Evolutionary conservation across 2,113 vertebrate genomes (phyloP), one percentile per base, ranked within the genome.

Genomic region (Scartelaos histophorus): DNA sequence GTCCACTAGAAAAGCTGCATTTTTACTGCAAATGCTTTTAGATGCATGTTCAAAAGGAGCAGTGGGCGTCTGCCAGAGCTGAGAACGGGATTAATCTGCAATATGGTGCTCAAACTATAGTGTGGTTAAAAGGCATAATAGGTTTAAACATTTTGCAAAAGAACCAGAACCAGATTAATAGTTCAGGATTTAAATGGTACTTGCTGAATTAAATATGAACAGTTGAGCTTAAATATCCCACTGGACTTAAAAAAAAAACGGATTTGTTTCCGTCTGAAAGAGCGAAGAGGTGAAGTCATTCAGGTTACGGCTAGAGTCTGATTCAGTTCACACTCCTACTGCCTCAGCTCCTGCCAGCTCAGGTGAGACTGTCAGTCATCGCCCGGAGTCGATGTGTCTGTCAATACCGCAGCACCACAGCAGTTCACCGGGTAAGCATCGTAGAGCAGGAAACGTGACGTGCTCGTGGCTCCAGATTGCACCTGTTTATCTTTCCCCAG

Each of bases 401-500:
- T 69, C 22, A 12, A 45, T 65, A 58, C 47, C 15, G 19, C 0
- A 19, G 67, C 13, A 58, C 46, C 12, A 19, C 0, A 22, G 67
- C 13, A 5, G 22, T 53, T 43, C 72, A 70, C 53, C 34, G 10
- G 38, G 38, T 43, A 43, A 22, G 34, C 17, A 10, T 54, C 21
- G 19, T 54, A 54, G 7, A n/a, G 19, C 9, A 25, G 2, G 57
- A 15, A 11, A 46, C 12, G 17, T n/a, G 57, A 25, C 46, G 21
- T 43, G 13, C 24, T 22, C 43, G 17, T 54, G 38, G 6, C 47
- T 19, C 5, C 47, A 5, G 47, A 51, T 3, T 49, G 47, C 47
- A 49, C 51, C 51, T 53, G 51, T 54, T 54, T 10, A 56, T 72
- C 76, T 76, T 80, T 45, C 61, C 69, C 69, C 25, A 67, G 24